phyloP scores from a whole-genome alignment of 2,888 invertebrate genomes.

The Dorcus hopei region DNA sequence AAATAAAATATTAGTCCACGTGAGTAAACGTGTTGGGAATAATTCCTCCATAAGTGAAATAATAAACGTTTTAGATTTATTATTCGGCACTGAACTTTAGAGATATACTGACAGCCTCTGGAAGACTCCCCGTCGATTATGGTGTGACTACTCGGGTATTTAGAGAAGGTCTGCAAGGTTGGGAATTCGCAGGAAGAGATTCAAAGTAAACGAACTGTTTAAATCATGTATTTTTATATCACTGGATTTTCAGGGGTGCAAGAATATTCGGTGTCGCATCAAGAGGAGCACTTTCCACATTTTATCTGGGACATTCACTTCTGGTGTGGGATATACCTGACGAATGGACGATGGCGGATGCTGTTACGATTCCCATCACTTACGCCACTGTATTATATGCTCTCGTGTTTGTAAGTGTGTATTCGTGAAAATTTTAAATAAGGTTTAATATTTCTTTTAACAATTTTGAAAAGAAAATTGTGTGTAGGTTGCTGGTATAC shows the following conservation, averaged over 20 bases:
- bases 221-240: not conserved
- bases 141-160: slow-evolving; percentile 59
- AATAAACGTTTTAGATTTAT: slow-evolving; percentile 45
- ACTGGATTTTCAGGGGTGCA: slow-evolving; percentile 49
- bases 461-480: not conserved
- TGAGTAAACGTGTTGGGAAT: slow-evolving; percentile 9
- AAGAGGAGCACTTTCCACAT: slow-evolving; percentile 58
- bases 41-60: too few relatives aligned
- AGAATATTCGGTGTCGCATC: slow-evolving; percentile 66
- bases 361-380: slow-evolving; percentile 73
- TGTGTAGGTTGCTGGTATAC: slow-evolving; percentile 27
- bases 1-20: slow-evolving; percentile 26
- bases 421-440: too few relatives aligned
- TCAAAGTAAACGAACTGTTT: slow-evolving; percentile 18
- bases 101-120: slow-evolving; percentile 90
- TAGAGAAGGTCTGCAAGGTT: slow-evolving; percentile 56
- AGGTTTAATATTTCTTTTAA: not conserved
- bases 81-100: slow-evolving; percentile 88
- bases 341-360: slow-evolving; percentile 69
- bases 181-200: slow-evolving; percentile 56
- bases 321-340: slow-evolving; percentile 67
- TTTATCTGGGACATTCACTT: slow-evolving; percentile 56
- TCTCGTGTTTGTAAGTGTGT: slow-evolving; percentile 44
- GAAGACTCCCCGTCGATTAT: slow-evolving; percentile 79
- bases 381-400: slow-evolving; percentile 58